Conservation (phyloP, 2,113 vertebrate genomes). For the Motacilla tschutschensis region DNA sequence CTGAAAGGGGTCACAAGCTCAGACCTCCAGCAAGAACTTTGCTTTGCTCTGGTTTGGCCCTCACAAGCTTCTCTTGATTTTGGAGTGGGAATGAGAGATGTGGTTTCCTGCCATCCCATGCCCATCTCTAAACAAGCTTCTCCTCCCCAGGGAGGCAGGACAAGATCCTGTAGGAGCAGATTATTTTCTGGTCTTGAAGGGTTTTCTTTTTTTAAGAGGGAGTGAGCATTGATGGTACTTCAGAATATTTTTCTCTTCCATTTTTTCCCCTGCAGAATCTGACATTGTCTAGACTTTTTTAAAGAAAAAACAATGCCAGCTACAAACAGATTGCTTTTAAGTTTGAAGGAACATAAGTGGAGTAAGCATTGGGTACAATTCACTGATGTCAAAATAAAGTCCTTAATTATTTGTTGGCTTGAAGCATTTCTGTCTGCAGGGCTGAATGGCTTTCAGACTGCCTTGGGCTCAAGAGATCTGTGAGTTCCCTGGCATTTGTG, state of each 20-base stretch:
- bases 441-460: neutral
- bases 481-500: neutral
- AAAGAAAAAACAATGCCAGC: neutral
- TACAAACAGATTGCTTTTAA: neutral
- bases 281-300: neutral
- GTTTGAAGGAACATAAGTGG: accelerated
- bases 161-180: neutral
- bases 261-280: neutral
- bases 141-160: neutral
- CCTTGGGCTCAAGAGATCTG: neutral
- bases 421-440: neutral
- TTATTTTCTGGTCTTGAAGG: neutral
- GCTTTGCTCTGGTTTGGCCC: neutral
- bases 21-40: neutral
- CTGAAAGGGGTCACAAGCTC: neutral
- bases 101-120: neutral
- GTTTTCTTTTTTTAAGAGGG: neutral
- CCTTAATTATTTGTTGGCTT: neutral
- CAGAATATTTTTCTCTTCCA: neutral
- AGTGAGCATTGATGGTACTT: neutral
- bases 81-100: neutral
- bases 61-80: no score
- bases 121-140: neutral
- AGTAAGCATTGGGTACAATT: neutral
- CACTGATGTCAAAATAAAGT: neutral